Evolutionary conservation across 1,140 invertebrate species (phyloP).

Genomic region (Solenopsis fugax): DNA sequence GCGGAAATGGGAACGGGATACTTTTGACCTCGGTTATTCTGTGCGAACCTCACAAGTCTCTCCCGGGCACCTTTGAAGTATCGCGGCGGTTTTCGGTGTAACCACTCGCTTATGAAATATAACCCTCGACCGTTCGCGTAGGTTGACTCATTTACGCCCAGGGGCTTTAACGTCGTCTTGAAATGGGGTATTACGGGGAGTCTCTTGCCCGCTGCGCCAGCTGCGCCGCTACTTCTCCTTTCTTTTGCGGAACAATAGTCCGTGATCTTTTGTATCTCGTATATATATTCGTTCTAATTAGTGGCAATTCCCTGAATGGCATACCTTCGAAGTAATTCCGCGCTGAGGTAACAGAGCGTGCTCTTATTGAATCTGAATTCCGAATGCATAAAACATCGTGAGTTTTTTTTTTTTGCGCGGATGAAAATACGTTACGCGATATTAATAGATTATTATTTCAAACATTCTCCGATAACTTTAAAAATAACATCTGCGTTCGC

Average conservation of each 20-base stretch:
- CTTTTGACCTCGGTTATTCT: conserved; percentile 72
- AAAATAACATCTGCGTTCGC: background rate
- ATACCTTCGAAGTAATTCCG: conserved; percentile 42
- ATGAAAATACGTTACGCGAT: background rate
- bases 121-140: conserved; percentile 9
- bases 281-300: conserved; percentile 53
- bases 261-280: conserved; percentile 48
- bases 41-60: conserved; percentile 61
- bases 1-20: conserved; percentile 71
- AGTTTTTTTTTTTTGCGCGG: conserved; percentile 13
- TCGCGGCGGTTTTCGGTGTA: conserved; percentile 66
- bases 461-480: background rate
- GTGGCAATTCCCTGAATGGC: conserved; percentile 27
- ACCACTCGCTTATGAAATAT: conserved; percentile 70
- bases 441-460: conserved; percentile 3
- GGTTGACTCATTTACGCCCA: conserved; percentile 55
- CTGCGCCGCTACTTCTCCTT: background rate
- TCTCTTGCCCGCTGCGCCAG: background rate
- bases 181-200: conserved; percentile 44
- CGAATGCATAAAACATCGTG: conserved; percentile 27
- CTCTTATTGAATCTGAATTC: conserved; percentile 26
- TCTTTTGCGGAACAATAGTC: conserved; percentile 44
- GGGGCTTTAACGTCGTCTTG: conserved; percentile 32
- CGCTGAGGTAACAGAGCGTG: background rate
- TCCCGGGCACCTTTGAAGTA: conserved; percentile 73